phyloP scores from a whole-genome alignment of 2,797 vertebrate species.

The Tapirus indicus region DNA sequence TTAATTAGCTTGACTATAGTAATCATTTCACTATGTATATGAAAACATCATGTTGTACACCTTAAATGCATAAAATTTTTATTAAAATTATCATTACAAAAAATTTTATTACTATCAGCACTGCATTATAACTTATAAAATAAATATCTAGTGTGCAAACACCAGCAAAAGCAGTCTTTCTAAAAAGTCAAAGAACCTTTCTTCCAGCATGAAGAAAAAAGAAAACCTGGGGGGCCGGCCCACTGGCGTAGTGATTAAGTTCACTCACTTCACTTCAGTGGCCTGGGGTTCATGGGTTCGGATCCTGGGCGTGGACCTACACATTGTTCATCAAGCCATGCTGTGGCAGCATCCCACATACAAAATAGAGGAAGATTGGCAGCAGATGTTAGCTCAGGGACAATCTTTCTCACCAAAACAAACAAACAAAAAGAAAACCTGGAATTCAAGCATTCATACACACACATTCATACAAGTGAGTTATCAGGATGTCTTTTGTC shows the following conservation, averaged over 20 bases:
- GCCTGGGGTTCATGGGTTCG: too few species aligned
- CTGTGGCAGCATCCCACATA: too few species aligned
- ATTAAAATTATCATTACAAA: background rate
- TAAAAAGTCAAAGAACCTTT: slow-evolving; percentile 60
- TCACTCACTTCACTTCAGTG: too few species aligned
- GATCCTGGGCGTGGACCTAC: too few species aligned
- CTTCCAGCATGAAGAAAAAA: background rate
- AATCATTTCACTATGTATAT: background rate
- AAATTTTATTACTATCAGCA: background rate
- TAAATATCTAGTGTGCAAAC: background rate
- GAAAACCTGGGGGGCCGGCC: background rate
- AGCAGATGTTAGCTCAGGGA: too few species aligned
- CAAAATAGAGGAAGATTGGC: too few species aligned
- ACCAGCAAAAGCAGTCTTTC: background rate
- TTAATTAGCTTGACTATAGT: background rate
- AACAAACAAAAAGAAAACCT: background rate
- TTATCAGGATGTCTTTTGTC: background rate
- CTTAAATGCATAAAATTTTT: background rate
- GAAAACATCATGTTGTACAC: background rate
- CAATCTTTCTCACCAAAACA: too few species aligned
- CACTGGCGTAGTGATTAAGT: too few species aligned
- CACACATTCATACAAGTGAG: background rate
- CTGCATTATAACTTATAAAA: background rate
- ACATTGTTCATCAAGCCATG: too few species aligned
- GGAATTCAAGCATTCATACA: slow-evolving; percentile 13